Base-by-base conservation (phyloP, 2,888 invertebrate species). In the Eulithis testata region DNA sequence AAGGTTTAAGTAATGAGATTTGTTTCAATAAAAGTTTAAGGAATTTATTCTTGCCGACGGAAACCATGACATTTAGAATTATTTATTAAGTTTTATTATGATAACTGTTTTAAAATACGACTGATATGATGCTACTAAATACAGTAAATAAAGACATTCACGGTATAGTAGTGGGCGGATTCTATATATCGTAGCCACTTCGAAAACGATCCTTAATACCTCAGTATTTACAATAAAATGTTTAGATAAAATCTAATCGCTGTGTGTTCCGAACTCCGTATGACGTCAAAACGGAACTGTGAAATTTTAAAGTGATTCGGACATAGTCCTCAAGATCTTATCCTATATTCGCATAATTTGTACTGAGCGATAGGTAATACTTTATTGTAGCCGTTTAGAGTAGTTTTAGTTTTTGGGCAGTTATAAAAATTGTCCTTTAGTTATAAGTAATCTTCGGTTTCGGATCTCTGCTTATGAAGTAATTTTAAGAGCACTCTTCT, bases 171-270 rank as follows among this genome's bases (percentile, higher is more conserved):
- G 68, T 63, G 53, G 51, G 53, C 36, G 58, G 56, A 49, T 70
- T 44, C 4, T 27, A 47, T 44, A 51, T 62, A 57, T 27, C n/a
- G n/a, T 53, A 71, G 68, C 77, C 73, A 75, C 64, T 73, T 78
- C 72, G 74, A 76, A 72, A 78, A 74, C 70, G 71, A 78, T 75
- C 75, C 71, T 74, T 78, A 81, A 9, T 63, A 86, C 83, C 85
- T 87, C 85, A 85, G 81, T 85, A 84, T 84, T 83, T 80, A 73
- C 75, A 76, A 75, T 76, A 68, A 82, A 78, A 74, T 76, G 75
- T 82, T 81, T 72, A 72, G 70, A 79, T 73, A 71, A 78, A 75
- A 73, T 74, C 75, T 81, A 79, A 83, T 84, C 84, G 78, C 69
- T 73, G 84, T 81, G 86, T 87, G 87, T 89, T 90, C 85, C 81